phyloP scores from a whole-genome alignment of 2,888 invertebrate species.

The Anodontia alba region DNA sequence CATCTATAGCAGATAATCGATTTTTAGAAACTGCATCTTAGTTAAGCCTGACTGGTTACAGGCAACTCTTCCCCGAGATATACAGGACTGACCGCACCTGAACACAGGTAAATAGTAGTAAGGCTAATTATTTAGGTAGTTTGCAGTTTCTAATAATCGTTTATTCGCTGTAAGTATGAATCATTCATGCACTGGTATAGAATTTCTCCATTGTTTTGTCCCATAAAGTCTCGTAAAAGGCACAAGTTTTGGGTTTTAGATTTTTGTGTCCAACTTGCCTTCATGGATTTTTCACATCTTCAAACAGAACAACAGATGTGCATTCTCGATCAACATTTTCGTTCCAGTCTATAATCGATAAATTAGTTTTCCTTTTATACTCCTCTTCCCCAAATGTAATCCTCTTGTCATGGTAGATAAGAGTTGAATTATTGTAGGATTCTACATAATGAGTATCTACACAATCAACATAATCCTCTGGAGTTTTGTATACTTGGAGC shows the following conservation, averaged over 20 bases:
- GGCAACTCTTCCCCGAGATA: too few species aligned
- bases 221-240: background rate
- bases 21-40: too few species aligned
- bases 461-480: constrained; percentile 37
- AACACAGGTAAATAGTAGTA: too few species aligned
- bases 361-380: constrained; percentile 6
- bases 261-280: background rate
- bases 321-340: constrained; percentile 15
- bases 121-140: too few species aligned
- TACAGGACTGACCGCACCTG: too few species aligned
- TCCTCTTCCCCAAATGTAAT: constrained; percentile 14
- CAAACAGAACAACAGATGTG: constrained; percentile 1
- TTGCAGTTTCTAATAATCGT: too few species aligned
- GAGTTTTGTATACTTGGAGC: constrained; percentile 39
- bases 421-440: constrained; percentile 31
- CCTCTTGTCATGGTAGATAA: constrained; percentile 18
- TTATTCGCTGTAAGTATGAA: too few species aligned
- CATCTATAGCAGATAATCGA: too few species aligned
- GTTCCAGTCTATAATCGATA: constrained; percentile 14
- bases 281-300: constrained; percentile 14
- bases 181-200: background rate
- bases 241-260: constrained; percentile 12
- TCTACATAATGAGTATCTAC: constrained; percentile 54
- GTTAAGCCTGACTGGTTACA: too few species aligned
- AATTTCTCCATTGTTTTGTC: constrained; percentile 9